Base-by-base conservation (phyloP, 2,113 vertebrate species). In the Mobula hypostoma region DNA sequence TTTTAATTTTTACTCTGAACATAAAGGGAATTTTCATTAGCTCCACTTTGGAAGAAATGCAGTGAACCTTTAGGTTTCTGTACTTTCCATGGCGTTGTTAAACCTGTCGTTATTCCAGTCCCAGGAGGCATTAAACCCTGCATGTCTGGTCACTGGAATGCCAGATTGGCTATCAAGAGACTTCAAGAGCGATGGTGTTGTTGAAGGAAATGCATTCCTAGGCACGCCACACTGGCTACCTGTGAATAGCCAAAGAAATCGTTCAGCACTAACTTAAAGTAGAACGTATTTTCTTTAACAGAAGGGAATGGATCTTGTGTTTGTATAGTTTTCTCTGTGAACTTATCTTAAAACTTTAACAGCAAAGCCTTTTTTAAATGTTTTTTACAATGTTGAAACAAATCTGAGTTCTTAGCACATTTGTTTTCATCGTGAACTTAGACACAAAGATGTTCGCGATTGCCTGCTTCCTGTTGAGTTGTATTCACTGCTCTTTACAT, bases 131-230 rank as follows among this genome's bases (percentile, higher is more conserved):
- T 68, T 36, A 91, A 36, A 66, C 88, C 27, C 32, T 90, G 87
- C 61, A 40, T 91, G 88, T 36, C 88, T 91, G 61, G 61, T 70
- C 88, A 32, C 88, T 70, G 88, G 61, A 91, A 91, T 91, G 88
- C 63, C 88, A 68, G 63, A 91, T 66, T 70, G 66, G 66, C 88
- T 36, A 91, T 19, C 17, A 15, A 9, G 63, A 91, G 87, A 68
- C 61, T 36, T 36, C n/a, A 32, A 91, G 61, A 70, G 61, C 58
- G n/a, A 66, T 91, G 15, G 61, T 19, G 63, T 36, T 7, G 17
- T 36, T n/a, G 66, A 91, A 91, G n/a, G 88, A 91, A 66, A 70
- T 91, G 48, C 82, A 58, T 58, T 70, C 63, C 68, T 32, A 91
- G 63, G 66, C 88, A 91, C 15, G 29, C 66, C 88, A 91, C 88